phyloP scores from a whole-genome alignment of 1,140 invertebrate genomes.

The Orius laevigatus region DNA sequence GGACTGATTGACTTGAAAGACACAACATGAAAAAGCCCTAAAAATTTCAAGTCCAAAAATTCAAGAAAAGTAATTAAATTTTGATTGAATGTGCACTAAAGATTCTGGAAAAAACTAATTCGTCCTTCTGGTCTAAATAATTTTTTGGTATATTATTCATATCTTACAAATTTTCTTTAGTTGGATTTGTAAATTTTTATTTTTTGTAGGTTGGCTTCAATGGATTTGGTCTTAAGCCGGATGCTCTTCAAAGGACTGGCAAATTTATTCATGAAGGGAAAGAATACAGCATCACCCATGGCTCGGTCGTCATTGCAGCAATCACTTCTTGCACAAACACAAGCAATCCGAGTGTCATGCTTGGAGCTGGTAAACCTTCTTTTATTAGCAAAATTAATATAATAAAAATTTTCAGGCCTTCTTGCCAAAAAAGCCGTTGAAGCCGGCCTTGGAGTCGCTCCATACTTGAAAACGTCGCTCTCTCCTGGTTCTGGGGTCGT shows the following conservation, averaged over 20 bases:
- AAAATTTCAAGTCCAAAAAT: no score
- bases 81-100: no score
- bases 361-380: slow-evolving; percentile 57
- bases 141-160: no score
- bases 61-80: no score
- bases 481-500: slow-evolving; percentile 96
- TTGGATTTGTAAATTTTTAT: slow-evolving; percentile 14
- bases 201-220: slow-evolving; percentile 73
- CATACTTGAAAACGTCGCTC: slow-evolving; percentile 91
- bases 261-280: slow-evolving; percentile 66
- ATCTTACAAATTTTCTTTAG: not conserved
- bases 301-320: slow-evolving; percentile 90
- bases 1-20: no score
- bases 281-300: slow-evolving; percentile 74
- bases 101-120: no score
- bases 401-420: slow-evolving; percentile 41
- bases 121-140: no score
- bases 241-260: slow-evolving; percentile 44
- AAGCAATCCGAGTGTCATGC: slow-evolving; percentile 93
- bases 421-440: slow-evolving; percentile 90
- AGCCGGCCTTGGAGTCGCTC: slow-evolving; percentile 68
- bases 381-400: slow-evolving; percentile 3
- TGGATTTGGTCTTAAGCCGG: slow-evolving; percentile 67
- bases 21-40: no score
- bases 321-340: slow-evolving; percentile 98